Evolutionary conservation across 92 coral and sea anemone species (phyloP), one percentile per base, ranked within the genome.

Genomic region (Galaxea fascicularis): DNA sequence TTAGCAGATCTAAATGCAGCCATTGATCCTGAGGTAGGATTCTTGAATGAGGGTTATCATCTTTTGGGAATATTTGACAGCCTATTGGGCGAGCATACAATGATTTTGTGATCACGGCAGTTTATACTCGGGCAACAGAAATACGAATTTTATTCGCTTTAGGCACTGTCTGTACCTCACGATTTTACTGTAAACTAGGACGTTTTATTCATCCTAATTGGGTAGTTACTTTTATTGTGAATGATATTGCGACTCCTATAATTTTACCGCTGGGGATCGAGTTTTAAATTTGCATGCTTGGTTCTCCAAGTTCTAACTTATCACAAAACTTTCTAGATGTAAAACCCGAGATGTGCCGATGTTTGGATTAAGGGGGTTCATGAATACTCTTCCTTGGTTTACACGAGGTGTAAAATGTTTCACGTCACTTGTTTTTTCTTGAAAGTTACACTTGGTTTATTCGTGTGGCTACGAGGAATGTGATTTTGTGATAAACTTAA

Each of bases 21-120:
- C 10, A 95, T 95, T 76, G 98, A 95, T 79, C 98, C 98, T 4
- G 98, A 95, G 98, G 98, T 95, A 86, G 12, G 44, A 0, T 13
- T 14, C 20, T 44, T 44, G 20, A 68, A 52, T 18, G 24, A 29
- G 65, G 45, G 63, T 44, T 51, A 60, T 65, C 74, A 7, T 56
- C 71, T 71, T 59, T 52, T 24, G 35, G 52, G n/a, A 58, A 30
- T 65, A 45, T 71, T 71, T 21, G 47, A 66, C 28, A 35, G 28
- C 29, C 51, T 7, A 64, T 49, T 47, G 29, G 18, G n/a, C 17
- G 25, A 17, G 21, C 70, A 41, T 44, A 21, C 4, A 21, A 27
- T 29, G 15, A 24, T 29, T 64, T n/a, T 20, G 12, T n/a, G 49
- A 5, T 67, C 72, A 45, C 31, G 15, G 4, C 22, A 12, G 35